phyloP scores from a whole-genome alignment of 1,140 invertebrate genomes.

The Lithobius niger region DNA sequence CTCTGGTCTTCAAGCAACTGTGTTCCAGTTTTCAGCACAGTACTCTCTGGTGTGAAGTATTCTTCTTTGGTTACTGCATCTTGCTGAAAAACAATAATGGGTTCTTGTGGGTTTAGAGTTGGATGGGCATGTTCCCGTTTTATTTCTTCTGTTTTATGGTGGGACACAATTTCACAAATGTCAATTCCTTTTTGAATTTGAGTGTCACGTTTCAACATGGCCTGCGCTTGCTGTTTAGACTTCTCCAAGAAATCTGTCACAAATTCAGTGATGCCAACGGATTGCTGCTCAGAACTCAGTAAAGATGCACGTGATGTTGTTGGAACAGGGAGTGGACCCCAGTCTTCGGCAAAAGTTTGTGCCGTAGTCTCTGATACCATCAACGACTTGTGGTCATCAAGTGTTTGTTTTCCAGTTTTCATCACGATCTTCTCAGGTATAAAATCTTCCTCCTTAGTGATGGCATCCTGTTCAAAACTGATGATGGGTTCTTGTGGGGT shows the following conservation, averaged over 20 bases:
- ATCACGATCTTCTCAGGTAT: background rate
- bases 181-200: slow-evolving; percentile 9
- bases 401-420: background rate
- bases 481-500: slow-evolving; percentile 42
- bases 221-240: background rate
- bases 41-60: background rate
- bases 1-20: background rate
- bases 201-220: background rate
- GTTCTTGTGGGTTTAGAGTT: slow-evolving; percentile 38
- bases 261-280: slow-evolving; percentile 15
- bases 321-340: slow-evolving; percentile 8
- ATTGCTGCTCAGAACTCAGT: slow-evolving; percentile 12
- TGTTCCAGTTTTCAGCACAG: background rate
- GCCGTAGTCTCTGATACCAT: slow-evolving; percentile 12
- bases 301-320: slow-evolving; percentile 6
- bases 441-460: background rate
- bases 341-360: slow-evolving; percentile 6
- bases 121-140: background rate
- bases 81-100: slow-evolving; percentile 41
- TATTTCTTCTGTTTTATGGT: slow-evolving; percentile 16
- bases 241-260: slow-evolving; percentile 15
- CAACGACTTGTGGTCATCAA: slow-evolving; percentile 5
- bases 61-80: background rate
- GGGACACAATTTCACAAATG: slow-evolving; percentile 10
- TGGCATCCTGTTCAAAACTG: slow-evolving; percentile 34